Evolutionary conservation across 2,888 invertebrate species (phyloP), one percentile per base, ranked within the genome.

Genomic region (Diabrotica balteata): DNA sequence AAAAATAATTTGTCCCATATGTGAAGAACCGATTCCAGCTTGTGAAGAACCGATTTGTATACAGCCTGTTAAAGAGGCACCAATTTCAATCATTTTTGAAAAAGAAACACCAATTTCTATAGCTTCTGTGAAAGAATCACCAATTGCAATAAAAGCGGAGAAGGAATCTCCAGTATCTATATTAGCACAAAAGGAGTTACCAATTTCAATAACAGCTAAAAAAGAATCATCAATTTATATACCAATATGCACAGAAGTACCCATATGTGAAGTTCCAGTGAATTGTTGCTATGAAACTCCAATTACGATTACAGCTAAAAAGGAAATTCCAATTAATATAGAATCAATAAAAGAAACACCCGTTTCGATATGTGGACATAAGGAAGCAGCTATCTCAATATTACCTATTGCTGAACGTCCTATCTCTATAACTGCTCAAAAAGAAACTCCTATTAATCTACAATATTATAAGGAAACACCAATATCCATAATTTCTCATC

Each of bases 331-430:
- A 9, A 10, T 54, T 5, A 42, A 6, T 47, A 32, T 10, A 32
- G 17, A 17, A n/a, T 52, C 11, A 42, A 42, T 44, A 7, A 53
- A 63, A 42, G 54, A 71, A 46, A 45, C 2, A 5, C 63, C 60
- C 43, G 57, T 50, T 46, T 62, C 62, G 7, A 60, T 52, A 11
- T 7, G 46, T 43, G 9, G 1, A 11, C 4, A 11, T 17, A 53
- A 59, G 11, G 54, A 67, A 59, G 11, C n/a, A 17, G 7, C 60
- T 32, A 17, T 60, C 2, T 22, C 17, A 22, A 43, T 45, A 11
- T 8, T 17, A 57, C 7, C 45, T 22, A 55, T 51, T 32, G 58
- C 10, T n/a, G 66, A 60, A 54, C 32, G 4, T 42, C 10, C 53
- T 10, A 22, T 55, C 7, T 43, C 10, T 2, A n/a, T 53, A 43